Evolutionary conservation across 2,113 vertebrate species (phyloP).

Genomic region (Vidua macroura): DNA sequence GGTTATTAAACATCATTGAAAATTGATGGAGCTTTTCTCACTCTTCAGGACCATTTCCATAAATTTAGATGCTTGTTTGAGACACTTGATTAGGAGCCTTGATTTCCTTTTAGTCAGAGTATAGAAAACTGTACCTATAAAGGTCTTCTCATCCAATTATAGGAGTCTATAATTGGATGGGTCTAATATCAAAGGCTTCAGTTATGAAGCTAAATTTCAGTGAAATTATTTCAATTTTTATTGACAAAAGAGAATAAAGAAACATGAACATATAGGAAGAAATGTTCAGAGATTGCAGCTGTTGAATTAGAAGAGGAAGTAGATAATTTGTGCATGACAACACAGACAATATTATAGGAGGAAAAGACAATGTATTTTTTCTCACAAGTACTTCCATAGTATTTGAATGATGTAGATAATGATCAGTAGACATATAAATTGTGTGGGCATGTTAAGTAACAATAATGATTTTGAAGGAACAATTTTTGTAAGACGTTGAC

Average conservation of each 20-base stretch:
- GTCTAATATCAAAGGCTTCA: neutral
- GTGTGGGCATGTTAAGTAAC: neutral
- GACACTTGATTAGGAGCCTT: neutral
- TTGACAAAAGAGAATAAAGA: neutral
- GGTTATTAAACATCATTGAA: neutral
- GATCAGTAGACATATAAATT: neutral
- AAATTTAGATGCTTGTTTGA: neutral
- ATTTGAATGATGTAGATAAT: neutral
- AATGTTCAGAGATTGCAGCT: neutral
- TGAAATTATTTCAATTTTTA: neutral
- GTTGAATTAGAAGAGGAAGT: neutral
- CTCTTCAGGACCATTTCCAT: neutral
- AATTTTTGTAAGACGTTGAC: neutral
- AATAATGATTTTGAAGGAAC: neutral
- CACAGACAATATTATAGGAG: neutral
- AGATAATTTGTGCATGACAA: neutral
- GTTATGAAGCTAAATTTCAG: neutral
- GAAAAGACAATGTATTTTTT: neutral
- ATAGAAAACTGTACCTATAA: neutral
- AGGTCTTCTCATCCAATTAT: neutral
- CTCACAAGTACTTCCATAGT: neutral
- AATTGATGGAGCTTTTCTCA: neutral
- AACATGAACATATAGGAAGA: neutral
- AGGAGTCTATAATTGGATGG: neutral
- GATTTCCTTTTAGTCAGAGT: neutral